phyloP scores from a whole-genome alignment of 2,113 vertebrate species.

The Tragelaphus buxtoni region DNA sequence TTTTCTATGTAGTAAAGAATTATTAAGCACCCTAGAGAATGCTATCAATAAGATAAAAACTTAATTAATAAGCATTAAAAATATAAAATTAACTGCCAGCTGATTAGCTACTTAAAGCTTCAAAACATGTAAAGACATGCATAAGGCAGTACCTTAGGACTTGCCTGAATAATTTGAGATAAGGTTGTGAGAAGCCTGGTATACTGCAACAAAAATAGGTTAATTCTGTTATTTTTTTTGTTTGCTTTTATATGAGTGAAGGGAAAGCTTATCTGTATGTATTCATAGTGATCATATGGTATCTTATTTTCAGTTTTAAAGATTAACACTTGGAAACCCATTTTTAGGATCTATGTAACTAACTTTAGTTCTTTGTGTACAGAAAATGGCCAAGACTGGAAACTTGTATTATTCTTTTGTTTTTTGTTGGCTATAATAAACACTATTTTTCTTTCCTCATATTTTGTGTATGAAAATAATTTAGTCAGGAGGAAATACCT shows the following conservation, averaged over 20 bases:
- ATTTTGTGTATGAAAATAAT: neutral
- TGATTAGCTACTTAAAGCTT: neutral
- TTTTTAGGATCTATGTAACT: neutral
- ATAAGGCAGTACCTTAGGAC: neutral
- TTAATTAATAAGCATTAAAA: neutral
- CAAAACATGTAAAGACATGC: neutral
- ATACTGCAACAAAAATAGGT: neutral
- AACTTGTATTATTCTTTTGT: neutral
- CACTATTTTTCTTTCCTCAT: neutral
- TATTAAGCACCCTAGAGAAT: neutral
- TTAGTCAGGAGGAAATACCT: neutral
- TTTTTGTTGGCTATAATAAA: neutral
- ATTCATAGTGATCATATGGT: neutral
- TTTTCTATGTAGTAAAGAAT: neutral
- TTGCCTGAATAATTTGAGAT: neutral
- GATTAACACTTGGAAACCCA: neutral
- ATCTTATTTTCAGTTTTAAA: conserved; percentile 1
- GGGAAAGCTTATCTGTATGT: neutral
- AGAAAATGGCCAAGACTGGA: neutral
- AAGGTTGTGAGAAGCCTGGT: neutral
- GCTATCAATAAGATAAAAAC: neutral
- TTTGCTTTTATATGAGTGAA: neutral
- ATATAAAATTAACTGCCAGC: neutral
- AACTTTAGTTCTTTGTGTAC: neutral
- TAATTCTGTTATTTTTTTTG: neutral